A percentile compares a stretch with the other conserved stretches of the same genome.
These are phyloP conservation scores for Clarias platycephalus DNA, from an alignment of 2,797 vertebrate species.

Conservation along the genomic window DNA sequence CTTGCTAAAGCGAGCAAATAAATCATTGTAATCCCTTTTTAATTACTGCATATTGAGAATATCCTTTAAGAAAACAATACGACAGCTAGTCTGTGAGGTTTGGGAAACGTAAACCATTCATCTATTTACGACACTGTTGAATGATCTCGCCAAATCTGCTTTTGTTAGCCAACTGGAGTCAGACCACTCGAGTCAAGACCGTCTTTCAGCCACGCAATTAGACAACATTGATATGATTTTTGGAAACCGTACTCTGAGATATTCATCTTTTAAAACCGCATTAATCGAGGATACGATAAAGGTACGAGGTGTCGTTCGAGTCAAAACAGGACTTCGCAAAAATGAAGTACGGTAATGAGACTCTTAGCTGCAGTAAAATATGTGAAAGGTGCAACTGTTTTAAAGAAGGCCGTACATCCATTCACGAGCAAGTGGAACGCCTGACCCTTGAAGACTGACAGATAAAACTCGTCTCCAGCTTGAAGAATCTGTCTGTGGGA, in stretches of 20 bases:
- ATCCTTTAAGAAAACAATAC: slow-evolving; percentile 5
- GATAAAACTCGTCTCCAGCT: too few species aligned
- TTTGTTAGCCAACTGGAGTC: neutral
- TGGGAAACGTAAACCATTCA: neutral
- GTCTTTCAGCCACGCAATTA: neutral
- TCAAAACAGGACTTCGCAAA: too few species aligned
- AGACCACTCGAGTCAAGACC: neutral
- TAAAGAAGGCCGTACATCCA: too few species aligned
- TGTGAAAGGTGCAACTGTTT: too few species aligned
- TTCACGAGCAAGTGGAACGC: too few species aligned
- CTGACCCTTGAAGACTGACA: too few species aligned
- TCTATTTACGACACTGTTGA: neutral
- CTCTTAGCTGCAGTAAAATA: too few species aligned
- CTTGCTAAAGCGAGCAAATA: neutral
- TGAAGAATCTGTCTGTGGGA: too few species aligned
- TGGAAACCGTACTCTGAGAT: neutral
- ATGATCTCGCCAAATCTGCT: neutral
- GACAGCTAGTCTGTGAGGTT: neutral
- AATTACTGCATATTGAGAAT: slow-evolving; percentile 7
- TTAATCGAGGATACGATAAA: neutral
- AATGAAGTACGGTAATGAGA: too few species aligned
- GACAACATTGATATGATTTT: too few species aligned
- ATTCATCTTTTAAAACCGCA: neutral
- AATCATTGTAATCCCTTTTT: slow-evolving; percentile 14
- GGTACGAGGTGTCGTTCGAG: too few species aligned